phyloP scores from a whole-genome alignment of 2,888 invertebrate species.

The Melikaiella ostensackeni region DNA sequence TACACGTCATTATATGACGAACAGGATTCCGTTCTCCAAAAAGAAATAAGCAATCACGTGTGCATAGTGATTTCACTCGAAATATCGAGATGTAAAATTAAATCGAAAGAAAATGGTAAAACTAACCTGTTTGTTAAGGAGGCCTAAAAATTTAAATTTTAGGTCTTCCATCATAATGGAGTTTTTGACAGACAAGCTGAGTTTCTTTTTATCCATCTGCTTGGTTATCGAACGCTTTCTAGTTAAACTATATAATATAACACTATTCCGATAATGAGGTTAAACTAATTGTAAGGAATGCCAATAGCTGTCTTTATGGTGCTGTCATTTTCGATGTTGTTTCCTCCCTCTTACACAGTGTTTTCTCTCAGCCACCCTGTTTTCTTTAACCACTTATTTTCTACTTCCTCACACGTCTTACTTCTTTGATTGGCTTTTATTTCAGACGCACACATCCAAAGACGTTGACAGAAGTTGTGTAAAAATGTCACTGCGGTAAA shows the following conservation, averaged over 20 bases:
- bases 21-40: not conserved
- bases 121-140: slow-evolving; percentile 71
- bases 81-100: not conserved
- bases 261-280: slow-evolving; percentile 33
- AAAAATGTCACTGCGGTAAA: no score
- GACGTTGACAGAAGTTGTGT: no score
- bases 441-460: not conserved
- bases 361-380: not conserved
- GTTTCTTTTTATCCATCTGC: slow-evolving; percentile 52
- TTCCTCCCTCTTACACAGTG: not conserved
- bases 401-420: not conserved
- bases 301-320: slow-evolving; percentile 1
- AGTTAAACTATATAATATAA: slow-evolving; percentile 9
- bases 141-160: slow-evolving; percentile 71
- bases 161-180: slow-evolving; percentile 71
- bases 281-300: slow-evolving; percentile 21
- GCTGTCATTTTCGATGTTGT: slow-evolving; percentile 15
- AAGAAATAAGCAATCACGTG: not conserved
- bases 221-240: not conserved
- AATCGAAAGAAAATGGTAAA: not conserved
- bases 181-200: slow-evolving; percentile 59
- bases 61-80: not conserved
- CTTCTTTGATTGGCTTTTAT: not conserved
- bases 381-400: not conserved
- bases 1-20: not conserved